phyloP scores from a whole-genome alignment of 1,140 invertebrate species.

The Homarus americanus region DNA sequence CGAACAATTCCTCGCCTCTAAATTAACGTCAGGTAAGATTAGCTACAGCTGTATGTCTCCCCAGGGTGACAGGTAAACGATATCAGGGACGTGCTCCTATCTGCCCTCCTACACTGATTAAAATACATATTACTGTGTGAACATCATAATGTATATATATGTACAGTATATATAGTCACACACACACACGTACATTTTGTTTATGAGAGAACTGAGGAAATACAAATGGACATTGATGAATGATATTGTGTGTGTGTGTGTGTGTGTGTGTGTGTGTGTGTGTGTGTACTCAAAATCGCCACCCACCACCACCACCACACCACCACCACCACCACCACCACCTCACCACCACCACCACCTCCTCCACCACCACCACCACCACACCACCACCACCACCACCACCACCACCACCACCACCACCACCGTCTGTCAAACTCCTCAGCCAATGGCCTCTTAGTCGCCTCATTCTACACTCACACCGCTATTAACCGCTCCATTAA shows the following conservation, averaged over 20 bases:
- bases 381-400: background rate
- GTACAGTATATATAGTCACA: constrained; percentile 35
- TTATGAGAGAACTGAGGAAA: background rate
- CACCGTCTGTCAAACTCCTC: background rate
- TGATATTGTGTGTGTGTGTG: background rate
- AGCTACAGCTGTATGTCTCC: no score
- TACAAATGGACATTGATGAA: no score
- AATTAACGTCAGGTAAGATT: no score
- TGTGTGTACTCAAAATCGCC: no score
- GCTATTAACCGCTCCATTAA: constrained; percentile 4
- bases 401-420: background rate
- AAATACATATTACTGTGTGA: background rate
- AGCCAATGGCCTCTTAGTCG: background rate
- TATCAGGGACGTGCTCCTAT: no score
- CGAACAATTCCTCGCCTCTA: no score
- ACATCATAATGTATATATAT: no score
- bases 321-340: no score
- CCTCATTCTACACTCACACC: constrained; percentile 1
- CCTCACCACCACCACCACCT: background rate
- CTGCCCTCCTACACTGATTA: no score
- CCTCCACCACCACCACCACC: background rate
- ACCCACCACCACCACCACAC: no score
- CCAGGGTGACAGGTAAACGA: no score
- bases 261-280: no score
- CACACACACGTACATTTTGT: constrained; percentile 1